A percentile compares a stretch with the other conserved stretches of the same genome.
phyloP scores from a whole-genome alignment of 2,888 invertebrate genomes.

The Drosophila histrio region DNA sequence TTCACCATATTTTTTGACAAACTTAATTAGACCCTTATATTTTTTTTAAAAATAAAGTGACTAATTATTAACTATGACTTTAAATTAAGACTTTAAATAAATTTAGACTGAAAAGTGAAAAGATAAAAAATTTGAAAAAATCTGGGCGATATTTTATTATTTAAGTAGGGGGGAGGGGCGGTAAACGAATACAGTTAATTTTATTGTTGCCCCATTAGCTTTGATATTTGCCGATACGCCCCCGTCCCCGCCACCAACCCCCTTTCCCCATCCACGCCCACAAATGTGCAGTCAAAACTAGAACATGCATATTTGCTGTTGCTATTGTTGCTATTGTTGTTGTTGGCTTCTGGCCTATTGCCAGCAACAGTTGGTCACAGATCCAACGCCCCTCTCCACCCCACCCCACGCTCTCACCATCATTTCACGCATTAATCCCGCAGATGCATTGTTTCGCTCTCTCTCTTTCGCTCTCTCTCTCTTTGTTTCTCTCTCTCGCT shows the following conservation, averaged over 20 bases:
- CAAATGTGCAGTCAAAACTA: constrained; percentile 20
- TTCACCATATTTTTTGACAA: too few relatives aligned
- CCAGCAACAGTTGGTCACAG: constrained; percentile 49
- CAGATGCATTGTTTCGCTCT: neutral
- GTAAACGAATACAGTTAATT: constrained; percentile 23
- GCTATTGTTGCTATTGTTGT: constrained; percentile 1
- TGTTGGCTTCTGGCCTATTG: constrained; percentile 43
- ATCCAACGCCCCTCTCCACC: constrained; percentile 5
- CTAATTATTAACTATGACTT: neutral
- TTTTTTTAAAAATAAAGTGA: too few relatives aligned
- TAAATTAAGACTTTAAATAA: neutral
- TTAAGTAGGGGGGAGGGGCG: neutral
- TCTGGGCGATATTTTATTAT: neutral
- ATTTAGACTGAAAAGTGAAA: neutral
- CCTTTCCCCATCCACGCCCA: constrained; percentile 7
- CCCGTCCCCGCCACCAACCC: neutral
- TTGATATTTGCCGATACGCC: constrained; percentile 30
- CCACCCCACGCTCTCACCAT: too few relatives aligned
- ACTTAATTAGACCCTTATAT: too few relatives aligned
- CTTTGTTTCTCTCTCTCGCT: neutral
- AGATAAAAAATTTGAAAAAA: neutral
- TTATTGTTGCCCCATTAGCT: constrained; percentile 33
- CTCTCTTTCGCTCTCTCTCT: neutral
- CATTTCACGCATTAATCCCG: neutral
- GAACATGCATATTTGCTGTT: constrained; percentile 44